Conservation (phyloP, 2,113 vertebrate species). For the Gasterosteus aculeatus region DNA sequence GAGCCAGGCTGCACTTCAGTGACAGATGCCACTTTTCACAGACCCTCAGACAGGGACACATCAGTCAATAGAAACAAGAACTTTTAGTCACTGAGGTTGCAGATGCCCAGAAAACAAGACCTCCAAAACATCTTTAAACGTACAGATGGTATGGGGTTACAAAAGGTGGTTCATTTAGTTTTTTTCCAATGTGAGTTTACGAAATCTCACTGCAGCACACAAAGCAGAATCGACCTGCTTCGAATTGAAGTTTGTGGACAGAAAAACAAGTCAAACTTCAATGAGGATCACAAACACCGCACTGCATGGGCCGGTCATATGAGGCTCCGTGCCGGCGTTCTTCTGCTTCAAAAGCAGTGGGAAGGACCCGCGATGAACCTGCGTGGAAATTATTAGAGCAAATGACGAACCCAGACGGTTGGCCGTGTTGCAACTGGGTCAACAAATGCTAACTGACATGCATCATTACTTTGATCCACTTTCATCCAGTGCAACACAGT, state of each 20-base stretch:
- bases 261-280: slow-evolving; percentile 2
- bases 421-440: neutral
- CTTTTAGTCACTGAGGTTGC: slow-evolving; percentile 15
- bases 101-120: slow-evolving; percentile 18
- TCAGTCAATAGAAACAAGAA: slow-evolving; percentile 46
- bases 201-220: slow-evolving; percentile 12
- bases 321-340: neutral
- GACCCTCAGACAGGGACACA: slow-evolving; percentile 48
- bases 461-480: neutral
- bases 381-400: neutral
- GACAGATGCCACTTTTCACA: slow-evolving; percentile 65
- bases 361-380: neutral
- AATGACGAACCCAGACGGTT: neutral
- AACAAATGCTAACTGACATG: slow-evolving; percentile 6
- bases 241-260: neutral
- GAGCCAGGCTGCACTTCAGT: slow-evolving; percentile 40
- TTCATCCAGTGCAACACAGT: neutral
- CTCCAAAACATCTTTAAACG: slow-evolving; percentile 5
- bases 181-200: slow-evolving; percentile 10
- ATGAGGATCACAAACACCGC: neutral
- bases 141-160: neutral
- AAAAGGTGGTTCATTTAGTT: neutral
- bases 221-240: slow-evolving; percentile 13
- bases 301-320: neutral
- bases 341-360: slow-evolving; percentile 14